Evolutionary conservation across 2,113 vertebrate genomes (phyloP), one percentile per base, ranked within the genome.

Genomic region (Apaloderma vittatum): DNA sequence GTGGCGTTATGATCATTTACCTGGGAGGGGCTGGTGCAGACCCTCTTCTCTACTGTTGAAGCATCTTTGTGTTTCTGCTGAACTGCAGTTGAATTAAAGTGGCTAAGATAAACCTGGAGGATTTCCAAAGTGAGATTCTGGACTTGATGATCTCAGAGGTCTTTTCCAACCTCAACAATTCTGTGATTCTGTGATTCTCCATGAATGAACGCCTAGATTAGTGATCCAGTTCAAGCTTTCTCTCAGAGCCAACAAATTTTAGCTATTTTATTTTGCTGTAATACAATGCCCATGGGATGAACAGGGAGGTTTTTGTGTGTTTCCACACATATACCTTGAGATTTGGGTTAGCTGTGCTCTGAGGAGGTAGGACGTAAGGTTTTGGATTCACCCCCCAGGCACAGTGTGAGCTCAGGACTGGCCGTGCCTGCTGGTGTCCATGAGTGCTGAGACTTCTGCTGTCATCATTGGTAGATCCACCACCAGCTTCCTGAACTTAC

Each of bases 281-380:
- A 3, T 55, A 15, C 55, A 26, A 8, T 57, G 30, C 17, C 12
- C 48, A 7, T 16, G 26, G n/a, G 27, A 81, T 15, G 43, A 87
- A 18, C 11, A 75, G 67, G 9, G n/a, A 66, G 19, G 2, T 67
- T 76, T 73, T 65, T 36, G 3, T 63, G 15, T 37, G 24, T 40
- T 86, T 88, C 46, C 27, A 11, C 7, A 15, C 8, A 24, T 6
- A 2, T 21, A 27, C 30, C 54, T 40, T 77, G 66, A 82, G 36
- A 8, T 86, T 72, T 76, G 81, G 7, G 10, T 62, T 82, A 27
- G 5, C 2, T 54, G 6, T 86, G 70, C 16, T 70, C 40, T 62
- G 27, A 20, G 24, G 32, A 45, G 17, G 3, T 14, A 9, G 22
- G 7, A 32, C 0, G 1, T 51, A 20, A 19, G 12, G 15, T 45